These are phyloP conservation scores for Eurytoma adleriae DNA, from an alignment of 2,888 invertebrate species.

Conservation along the genomic window DNA sequence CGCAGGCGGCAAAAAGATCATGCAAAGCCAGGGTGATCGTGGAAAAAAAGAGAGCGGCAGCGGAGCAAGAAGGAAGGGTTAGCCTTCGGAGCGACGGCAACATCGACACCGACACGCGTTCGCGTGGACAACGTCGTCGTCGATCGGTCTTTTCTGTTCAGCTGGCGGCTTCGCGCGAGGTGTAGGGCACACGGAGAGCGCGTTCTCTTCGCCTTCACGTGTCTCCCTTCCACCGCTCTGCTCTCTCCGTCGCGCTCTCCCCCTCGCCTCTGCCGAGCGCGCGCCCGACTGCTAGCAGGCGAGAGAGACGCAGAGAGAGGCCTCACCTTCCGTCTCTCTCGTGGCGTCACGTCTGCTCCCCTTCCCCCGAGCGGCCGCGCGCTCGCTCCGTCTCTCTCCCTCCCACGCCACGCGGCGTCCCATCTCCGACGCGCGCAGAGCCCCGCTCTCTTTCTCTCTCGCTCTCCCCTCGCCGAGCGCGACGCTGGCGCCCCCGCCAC, in stretches of 20 bases:
- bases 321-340: conserved; percentile 47
- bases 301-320: background rate
- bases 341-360: conserved; percentile 10
- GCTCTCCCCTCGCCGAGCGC: conserved; percentile 50
- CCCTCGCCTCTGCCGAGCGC: conserved; percentile 1
- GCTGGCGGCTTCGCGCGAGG: conserved; percentile 19
- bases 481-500: conserved; percentile 40
- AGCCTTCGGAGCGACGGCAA: conserved; percentile 15
- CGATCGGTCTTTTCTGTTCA: conserved; percentile 41
- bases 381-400: conserved; percentile 53
- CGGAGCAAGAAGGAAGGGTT: conserved; percentile 11
- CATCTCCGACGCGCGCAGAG: no score
- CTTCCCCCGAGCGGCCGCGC: background rate
- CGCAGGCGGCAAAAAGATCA: background rate
- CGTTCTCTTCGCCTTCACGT: conserved; percentile 50
- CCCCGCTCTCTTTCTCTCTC: conserved; percentile 49
- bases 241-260: background rate
- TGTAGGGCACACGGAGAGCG: conserved; percentile 56
- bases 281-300: background rate
- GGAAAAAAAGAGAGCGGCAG: conserved; percentile 5
- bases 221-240: conserved; percentile 16
- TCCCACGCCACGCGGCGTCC: background rate
- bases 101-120: conserved; percentile 57
- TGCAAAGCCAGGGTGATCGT: background rate
- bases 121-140: conserved; percentile 64